These are phyloP conservation scores for Coenonympha glycerion DNA, from an alignment of 2,888 invertebrate genomes.

Conservation along the genomic window DNA sequence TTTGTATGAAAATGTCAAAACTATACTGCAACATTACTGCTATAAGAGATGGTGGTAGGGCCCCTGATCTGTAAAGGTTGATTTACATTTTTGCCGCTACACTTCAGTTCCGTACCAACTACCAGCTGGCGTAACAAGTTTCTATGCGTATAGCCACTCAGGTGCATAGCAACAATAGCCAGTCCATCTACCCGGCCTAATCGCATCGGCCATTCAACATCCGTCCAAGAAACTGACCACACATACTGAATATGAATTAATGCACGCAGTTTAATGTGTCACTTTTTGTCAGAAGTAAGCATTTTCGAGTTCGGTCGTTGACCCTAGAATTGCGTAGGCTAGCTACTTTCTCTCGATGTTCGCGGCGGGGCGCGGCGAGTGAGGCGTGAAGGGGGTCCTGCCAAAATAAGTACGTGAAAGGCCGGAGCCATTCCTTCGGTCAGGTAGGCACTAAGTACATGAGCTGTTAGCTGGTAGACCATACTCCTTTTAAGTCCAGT, in stretches of 20 bases:
- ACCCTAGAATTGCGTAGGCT: constrained; percentile 74
- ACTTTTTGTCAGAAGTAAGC: constrained; percentile 71
- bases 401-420: constrained; percentile 76
- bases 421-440: constrained; percentile 52
- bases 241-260: constrained; percentile 67
- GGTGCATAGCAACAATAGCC: constrained; percentile 23
- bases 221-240: constrained; percentile 68
- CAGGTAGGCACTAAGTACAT: too few species aligned
- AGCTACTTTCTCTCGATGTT: constrained; percentile 72
- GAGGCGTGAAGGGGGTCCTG: constrained; percentile 66
- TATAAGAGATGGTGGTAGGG: too few species aligned
- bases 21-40: too few species aligned
- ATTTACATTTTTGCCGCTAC: too few species aligned
- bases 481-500: too few species aligned
- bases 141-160: constrained; percentile 6
- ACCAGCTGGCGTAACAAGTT: neutral
- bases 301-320: constrained; percentile 73
- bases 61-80: too few species aligned
- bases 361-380: constrained; percentile 48
- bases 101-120: neutral
- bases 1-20: too few species aligned
- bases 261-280: constrained; percentile 68
- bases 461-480: too few species aligned
- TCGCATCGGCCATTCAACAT: constrained; percentile 55
- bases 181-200: constrained; percentile 47